Evolutionary conservation across 2,113 vertebrate genomes (phyloP), one percentile per base, ranked within the genome.

Genomic region (Barnardius zonarius): DNA sequence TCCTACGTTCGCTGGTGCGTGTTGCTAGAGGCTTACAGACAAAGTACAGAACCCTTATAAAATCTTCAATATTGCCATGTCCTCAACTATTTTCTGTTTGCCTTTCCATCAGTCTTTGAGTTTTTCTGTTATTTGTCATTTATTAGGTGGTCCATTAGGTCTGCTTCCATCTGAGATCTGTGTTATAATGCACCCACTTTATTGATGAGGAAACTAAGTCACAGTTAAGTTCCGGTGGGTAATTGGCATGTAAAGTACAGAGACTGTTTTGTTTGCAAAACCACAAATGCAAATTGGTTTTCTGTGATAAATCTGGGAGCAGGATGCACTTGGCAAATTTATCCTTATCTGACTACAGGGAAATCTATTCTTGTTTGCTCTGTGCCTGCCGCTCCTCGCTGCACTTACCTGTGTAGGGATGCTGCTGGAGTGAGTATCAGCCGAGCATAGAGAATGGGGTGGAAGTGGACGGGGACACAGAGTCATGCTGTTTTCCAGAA

Each of bases 381-480:
- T 57, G 43, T 23, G 20, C 25, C 52, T 57, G 7, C 7, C 10
- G 22, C 10, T 91, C 5, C 48, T 79, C 25, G 68, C 19, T 68
- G 41, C 35, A 31, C 43, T 30, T 68, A 35, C 33, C 17, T 51
- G 11, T 3, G 5, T 13, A 62, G 17, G 10, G 17, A 28, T 63
- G 48, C 75, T 83, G 49, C 62, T 4, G 4, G 31, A 35, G 66
- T 39, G 31, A 35, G 66, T 39, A 39, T n/a, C 15, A 51, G 18
- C 33, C 0, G 2, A 78, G 48, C 64, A 43, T 31, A 80, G 88
- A 43, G 24, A 59, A 44, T 37, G 12, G 5, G 10, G 11, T 54
- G 74, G 46, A 41, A 1, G 2, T 41, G 49, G 27, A 55, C 0
- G 6, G n/a, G 49, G 37, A 63, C 41, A 28, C 2, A 4, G 17